These are phyloP conservation scores for Harpagoxenus sublaevis DNA, from an alignment of 2,888 invertebrate genomes.

Conservation along the genomic window DNA sequence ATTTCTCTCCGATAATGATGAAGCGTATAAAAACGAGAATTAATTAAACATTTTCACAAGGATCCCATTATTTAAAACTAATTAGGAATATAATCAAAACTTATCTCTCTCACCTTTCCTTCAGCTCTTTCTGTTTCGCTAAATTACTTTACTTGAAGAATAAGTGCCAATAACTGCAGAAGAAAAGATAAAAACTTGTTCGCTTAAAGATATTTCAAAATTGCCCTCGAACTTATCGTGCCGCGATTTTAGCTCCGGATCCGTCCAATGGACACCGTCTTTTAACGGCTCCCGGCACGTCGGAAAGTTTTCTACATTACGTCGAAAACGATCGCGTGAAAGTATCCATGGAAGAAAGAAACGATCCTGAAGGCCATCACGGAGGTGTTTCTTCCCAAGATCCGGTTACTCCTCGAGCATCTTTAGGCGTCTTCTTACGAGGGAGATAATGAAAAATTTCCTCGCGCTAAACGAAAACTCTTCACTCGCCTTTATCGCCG, in stretches of 20 bases:
- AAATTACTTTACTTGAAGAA: constrained; percentile 5
- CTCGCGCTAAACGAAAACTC: constrained; percentile 28
- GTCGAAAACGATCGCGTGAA: constrained; percentile 41
- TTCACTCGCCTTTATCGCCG: constrained; percentile 19
- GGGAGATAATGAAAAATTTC: constrained; percentile 41
- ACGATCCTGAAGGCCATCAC: constrained; percentile 21
- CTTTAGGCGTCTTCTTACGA: neutral
- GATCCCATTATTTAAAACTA: neutral
- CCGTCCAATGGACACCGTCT: constrained; percentile 1
- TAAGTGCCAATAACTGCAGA: constrained; percentile 1
- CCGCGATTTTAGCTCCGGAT: neutral
- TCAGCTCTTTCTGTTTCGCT: neutral
- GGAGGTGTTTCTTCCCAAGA: neutral
- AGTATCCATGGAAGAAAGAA: constrained; percentile 26
- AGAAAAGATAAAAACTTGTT: constrained; percentile 35
- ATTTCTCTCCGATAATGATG: neutral
- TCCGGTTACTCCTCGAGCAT: constrained; percentile 22
- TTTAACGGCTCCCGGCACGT: constrained; percentile 19
- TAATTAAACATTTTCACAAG: constrained; percentile 9
- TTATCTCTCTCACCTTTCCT: neutral
- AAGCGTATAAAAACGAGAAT: neutral
- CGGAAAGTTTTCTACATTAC: constrained; percentile 39
- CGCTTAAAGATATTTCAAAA: constrained; percentile 31
- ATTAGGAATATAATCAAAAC: constrained; percentile 19
- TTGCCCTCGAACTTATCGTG: constrained; percentile 16